A percentile compares a stretch with the other conserved stretches of the same genome.
phyloP scores from a whole-genome alignment of 2,888 invertebrate species.

The Drosophila barbarae region DNA sequence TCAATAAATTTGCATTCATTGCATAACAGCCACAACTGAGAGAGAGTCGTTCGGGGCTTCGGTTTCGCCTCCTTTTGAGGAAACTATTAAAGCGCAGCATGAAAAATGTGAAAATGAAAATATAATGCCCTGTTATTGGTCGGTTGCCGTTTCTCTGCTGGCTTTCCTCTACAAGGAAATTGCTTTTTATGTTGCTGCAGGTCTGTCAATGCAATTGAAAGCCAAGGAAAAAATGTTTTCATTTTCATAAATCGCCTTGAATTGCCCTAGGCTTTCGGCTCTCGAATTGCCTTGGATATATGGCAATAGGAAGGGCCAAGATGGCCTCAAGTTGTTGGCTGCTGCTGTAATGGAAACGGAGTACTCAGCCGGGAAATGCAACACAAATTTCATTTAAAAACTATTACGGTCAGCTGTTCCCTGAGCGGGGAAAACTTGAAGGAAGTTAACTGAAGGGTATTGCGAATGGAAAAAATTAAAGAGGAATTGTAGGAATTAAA shows the following conservation, averaged over 20 bases:
- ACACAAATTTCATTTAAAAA: constrained; percentile 9
- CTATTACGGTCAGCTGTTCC: constrained; percentile 9
- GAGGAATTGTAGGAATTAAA: no score
- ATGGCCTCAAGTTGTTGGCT: constrained; percentile 9
- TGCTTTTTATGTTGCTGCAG: constrained; percentile 49
- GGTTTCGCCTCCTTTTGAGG: constrained; percentile 49
- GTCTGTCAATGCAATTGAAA: constrained; percentile 61
- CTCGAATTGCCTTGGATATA: constrained; percentile 5
- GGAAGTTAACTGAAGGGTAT: not conserved
- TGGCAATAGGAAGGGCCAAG: constrained; percentile 17
- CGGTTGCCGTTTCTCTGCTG: constrained; percentile 17
- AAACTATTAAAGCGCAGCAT: constrained; percentile 66
- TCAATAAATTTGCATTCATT: constrained; percentile 58
- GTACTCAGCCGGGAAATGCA: constrained; percentile 28
- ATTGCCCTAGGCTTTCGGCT: constrained; percentile 16
- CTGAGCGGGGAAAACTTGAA: constrained; percentile 2
- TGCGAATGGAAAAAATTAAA: not conserved
- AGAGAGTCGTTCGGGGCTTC: constrained; percentile 42
- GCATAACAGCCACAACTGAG: constrained; percentile 54
- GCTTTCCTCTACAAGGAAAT: constrained; percentile 49
- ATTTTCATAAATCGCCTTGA: constrained; percentile 61
- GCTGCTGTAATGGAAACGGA: constrained; percentile 12
- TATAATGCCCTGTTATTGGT: constrained; percentile 54
- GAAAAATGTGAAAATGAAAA: constrained; percentile 70
- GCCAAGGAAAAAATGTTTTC: constrained; percentile 56